These are phyloP conservation scores for Sinotaia quadrata DNA, from an alignment of 2,888 invertebrate genomes.

Conservation along the genomic window DNA sequence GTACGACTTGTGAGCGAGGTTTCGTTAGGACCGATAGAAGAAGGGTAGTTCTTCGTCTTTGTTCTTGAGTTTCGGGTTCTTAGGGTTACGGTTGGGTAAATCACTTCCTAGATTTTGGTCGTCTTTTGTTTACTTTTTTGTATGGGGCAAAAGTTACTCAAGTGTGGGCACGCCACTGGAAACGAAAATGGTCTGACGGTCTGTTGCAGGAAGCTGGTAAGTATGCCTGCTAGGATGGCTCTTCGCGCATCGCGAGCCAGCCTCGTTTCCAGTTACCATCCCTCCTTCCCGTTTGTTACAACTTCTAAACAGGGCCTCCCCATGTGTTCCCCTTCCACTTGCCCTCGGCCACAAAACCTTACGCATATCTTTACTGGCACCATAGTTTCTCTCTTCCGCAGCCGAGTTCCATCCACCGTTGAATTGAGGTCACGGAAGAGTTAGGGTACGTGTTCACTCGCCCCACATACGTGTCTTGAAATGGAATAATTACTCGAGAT, in stretches of 20 bases:
- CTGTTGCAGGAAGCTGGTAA: background rate
- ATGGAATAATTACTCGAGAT: no score
- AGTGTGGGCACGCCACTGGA: conserved; percentile 34
- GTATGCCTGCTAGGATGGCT: background rate
- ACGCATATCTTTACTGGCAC: background rate
- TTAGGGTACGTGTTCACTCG: no score
- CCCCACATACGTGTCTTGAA: no score
- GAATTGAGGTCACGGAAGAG: no score
- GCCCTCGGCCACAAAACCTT: background rate
- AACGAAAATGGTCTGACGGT: conserved; percentile 35
- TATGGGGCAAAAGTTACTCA: conserved; percentile 21
- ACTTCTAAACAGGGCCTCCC: background rate
- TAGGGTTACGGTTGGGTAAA: no score
- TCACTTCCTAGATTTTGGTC: conserved; percentile 2
- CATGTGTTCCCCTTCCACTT: background rate
- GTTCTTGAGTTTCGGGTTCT: no score
- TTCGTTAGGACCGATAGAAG: background rate
- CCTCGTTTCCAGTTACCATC: background rate
- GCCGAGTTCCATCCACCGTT: no score
- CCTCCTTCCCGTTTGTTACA: background rate
- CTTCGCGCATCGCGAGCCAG: background rate
- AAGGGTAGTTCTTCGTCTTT: conserved; percentile 11
- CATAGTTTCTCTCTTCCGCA: no score
- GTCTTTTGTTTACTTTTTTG: background rate
- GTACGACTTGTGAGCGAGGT: background rate